Evolutionary conservation across 2,797 vertebrate species (phyloP).

Genomic region (Varecia variegata): DNA sequence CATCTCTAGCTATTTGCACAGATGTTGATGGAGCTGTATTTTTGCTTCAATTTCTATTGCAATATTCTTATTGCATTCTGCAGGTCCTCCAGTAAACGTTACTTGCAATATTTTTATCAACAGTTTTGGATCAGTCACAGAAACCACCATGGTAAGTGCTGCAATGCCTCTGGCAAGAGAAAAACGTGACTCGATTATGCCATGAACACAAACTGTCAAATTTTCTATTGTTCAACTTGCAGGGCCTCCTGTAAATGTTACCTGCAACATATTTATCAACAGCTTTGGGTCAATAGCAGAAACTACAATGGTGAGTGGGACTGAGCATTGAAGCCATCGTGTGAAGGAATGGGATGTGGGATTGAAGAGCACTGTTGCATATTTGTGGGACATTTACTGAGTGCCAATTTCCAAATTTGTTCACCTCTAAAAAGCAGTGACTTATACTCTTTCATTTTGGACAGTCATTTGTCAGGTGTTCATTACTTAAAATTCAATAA

Average conservation of each 20-base stretch:
- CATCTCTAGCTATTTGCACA: slow-evolving; percentile 80
- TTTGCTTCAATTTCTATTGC: slow-evolving; percentile 85
- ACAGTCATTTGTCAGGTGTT: slow-evolving; percentile 7
- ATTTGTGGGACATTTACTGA: background rate
- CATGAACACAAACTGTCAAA: slow-evolving; percentile 90
- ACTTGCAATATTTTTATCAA: slow-evolving; percentile 99
- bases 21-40: slow-evolving; percentile 83
- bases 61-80: slow-evolving; percentile 93
- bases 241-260: slow-evolving; percentile 99
- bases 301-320: slow-evolving; percentile 98
- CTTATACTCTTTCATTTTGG: background rate
- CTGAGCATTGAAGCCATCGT: slow-evolving; percentile 88
- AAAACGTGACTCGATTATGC: slow-evolving; percentile 85
- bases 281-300: slow-evolving; percentile 99
- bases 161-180: slow-evolving; percentile 82
- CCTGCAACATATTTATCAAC: slow-evolving; percentile 99
- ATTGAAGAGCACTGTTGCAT: slow-evolving; percentile 49
- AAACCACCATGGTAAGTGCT: slow-evolving; percentile 96
- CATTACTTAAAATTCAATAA: slow-evolving; percentile 3
- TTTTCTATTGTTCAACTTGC: slow-evolving; percentile 95
- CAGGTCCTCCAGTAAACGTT: slow-evolving; percentile 98
- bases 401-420: slow-evolving; percentile 49
- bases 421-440: background rate
- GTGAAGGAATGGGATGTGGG: slow-evolving; percentile 84
- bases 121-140: slow-evolving; percentile 98